A percentile compares a stretch with the other conserved stretches of the same genome.
Evolutionary conservation across 2,113 vertebrate species (phyloP).

Genomic region (Oncorhynchus kisutch): DNA sequence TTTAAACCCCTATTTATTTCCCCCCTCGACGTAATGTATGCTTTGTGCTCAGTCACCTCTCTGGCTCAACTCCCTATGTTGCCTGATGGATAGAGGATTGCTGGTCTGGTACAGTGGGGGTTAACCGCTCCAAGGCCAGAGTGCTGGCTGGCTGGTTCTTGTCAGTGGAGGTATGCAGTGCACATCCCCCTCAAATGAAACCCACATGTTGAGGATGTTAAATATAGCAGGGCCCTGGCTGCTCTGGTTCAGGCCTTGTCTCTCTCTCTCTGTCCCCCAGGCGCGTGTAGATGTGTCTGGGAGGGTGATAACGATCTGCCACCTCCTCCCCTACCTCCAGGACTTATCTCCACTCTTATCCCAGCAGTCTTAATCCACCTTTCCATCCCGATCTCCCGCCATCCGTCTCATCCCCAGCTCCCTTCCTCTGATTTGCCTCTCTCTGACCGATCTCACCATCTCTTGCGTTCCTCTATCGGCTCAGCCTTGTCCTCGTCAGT

Average conservation of each 20-base stretch:
- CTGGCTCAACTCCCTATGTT: too few relatives aligned
- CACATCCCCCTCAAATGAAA: constrained; percentile 63
- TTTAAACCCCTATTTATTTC: too few relatives aligned
- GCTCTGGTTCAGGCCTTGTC: constrained; percentile 32
- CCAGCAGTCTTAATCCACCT: neutral
- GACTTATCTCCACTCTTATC: too few relatives aligned
- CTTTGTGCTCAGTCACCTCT: too few relatives aligned
- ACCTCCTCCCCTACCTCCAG: neutral
- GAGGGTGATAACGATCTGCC: constrained; percentile 26
- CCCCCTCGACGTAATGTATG: too few relatives aligned
- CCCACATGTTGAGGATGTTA: constrained; percentile 72
- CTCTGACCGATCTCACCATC: neutral
- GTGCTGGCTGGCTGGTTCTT: constrained; percentile 30
- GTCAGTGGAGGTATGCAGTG: constrained; percentile 56
- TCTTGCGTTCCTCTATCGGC: neutral
- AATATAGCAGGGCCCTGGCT: constrained; percentile 66
- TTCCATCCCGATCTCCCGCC: neutral
- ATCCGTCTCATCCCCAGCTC: neutral
- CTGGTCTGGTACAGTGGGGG: constrained; percentile 2
- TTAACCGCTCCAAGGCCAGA: constrained; percentile 24
- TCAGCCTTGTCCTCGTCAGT: too few relatives aligned
- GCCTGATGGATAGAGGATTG: neutral
- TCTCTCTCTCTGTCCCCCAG: constrained; percentile 21
- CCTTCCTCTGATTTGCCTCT: neutral
- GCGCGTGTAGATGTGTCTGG: constrained; percentile 45